A percentile compares a stretch with the other conserved stretches of the same genome.
Evolutionary conservation across 2,888 invertebrate species (phyloP).

Genomic region (Deladenus siricidicola): DNA sequence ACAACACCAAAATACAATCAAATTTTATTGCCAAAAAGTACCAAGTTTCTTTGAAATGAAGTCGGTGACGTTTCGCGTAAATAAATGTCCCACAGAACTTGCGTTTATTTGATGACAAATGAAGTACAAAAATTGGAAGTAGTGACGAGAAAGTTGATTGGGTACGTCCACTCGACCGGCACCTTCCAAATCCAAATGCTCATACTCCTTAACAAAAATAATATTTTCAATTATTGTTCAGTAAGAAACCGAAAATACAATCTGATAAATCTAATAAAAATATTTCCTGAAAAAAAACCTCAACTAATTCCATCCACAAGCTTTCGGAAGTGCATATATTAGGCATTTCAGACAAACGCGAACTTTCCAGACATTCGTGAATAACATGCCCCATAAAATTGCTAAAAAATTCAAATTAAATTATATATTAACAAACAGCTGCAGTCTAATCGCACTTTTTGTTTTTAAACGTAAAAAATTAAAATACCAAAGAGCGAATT

Average conservation of each 20-base stretch:
- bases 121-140: slow-evolving; percentile 22
- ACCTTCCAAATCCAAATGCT: slow-evolving; percentile 19
- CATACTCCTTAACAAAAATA: slow-evolving; percentile 13
- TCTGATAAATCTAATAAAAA: too few relatives aligned
- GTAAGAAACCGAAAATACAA: too few relatives aligned
- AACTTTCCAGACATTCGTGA: slow-evolving; percentile 17
- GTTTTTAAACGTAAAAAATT: neutral
- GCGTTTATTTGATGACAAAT: slow-evolving; percentile 30
- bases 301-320: slow-evolving; percentile 32
- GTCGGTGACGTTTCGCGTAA: slow-evolving; percentile 29
- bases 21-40: neutral
- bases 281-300: slow-evolving; percentile 12
- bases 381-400: slow-evolving; percentile 29
- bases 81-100: slow-evolving; percentile 31
- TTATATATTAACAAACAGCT: neutral
- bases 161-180: slow-evolving; percentile 23
- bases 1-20: too few relatives aligned
- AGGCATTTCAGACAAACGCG: neutral
- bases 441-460: neutral
- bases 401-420: slow-evolving; percentile 16
- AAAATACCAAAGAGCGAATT: slow-evolving; percentile 28
- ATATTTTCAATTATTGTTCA: too few relatives aligned
- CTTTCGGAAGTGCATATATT: slow-evolving; percentile 10
- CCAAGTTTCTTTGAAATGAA: slow-evolving; percentile 26
- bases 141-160: slow-evolving; percentile 29